A percentile compares a stretch with the other conserved stretches of the same genome.
Evolutionary conservation across 2,888 invertebrate species (phyloP).

Genomic region (Thyatira batis): DNA sequence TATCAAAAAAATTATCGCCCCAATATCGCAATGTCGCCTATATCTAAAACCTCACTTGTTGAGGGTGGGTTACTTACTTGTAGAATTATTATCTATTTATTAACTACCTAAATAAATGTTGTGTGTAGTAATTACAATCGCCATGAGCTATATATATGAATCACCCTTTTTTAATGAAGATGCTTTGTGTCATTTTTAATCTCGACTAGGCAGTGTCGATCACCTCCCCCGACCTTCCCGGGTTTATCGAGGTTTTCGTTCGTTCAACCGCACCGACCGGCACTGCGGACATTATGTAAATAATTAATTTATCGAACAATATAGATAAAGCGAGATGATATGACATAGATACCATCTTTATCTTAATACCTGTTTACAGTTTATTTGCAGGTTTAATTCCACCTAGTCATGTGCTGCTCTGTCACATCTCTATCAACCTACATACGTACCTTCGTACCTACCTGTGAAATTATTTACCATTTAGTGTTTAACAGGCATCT

Average conservation of each 20-base stretch:
- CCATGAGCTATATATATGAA: background rate
- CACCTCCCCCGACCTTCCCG: constrained; percentile 45
- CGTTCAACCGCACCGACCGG: constrained; percentile 41
- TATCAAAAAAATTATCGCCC: no score
- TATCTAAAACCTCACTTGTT: no score
- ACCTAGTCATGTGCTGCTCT: constrained; percentile 2
- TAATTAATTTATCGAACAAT: constrained; percentile 16
- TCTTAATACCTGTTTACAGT: background rate
- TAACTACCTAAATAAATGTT: no score
- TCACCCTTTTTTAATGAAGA: constrained; percentile 6
- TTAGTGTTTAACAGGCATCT: no score
- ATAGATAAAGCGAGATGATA: constrained; percentile 1
- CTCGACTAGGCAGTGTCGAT: constrained; percentile 10
- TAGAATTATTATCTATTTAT: no score
- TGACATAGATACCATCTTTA: background rate
- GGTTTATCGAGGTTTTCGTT: constrained; percentile 41
- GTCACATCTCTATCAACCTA: background rate
- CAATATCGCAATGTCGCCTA: no score
- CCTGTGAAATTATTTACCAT: no score
- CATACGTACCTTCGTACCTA: background rate
- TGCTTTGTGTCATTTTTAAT: constrained; percentile 9
- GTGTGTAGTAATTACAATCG: background rate
- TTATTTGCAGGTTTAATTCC: constrained; percentile 5
- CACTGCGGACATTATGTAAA: constrained; percentile 7
- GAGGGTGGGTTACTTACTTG: no score